These are phyloP conservation scores for Xiphophorus maculatus DNA, from an alignment of 2,113 vertebrate species.

Conservation along the genomic window DNA sequence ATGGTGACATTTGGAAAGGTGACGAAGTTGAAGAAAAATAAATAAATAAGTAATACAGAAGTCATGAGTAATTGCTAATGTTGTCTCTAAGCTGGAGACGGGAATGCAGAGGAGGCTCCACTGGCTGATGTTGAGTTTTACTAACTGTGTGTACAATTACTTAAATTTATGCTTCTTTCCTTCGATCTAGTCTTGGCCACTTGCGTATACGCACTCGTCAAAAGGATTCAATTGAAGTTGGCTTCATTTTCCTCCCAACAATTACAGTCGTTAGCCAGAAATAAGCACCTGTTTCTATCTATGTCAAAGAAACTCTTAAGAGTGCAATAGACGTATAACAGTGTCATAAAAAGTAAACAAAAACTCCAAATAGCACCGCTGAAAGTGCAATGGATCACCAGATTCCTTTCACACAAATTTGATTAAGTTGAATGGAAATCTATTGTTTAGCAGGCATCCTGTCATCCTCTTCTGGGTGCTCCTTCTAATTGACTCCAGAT, in stretches of 20 bases:
- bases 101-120: too few relatives aligned
- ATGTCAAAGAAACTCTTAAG: neutral
- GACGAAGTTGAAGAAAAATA: neutral
- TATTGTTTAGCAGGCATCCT: neutral
- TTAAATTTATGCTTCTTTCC: neutral
- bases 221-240: conserved; percentile 24
- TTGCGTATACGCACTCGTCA: conserved; percentile 10
- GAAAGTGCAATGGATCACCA: neutral
- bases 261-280: conserved; percentile 34
- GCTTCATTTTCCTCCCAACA: conserved; percentile 17
- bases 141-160: too few relatives aligned
- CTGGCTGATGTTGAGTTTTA: too few relatives aligned
- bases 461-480: neutral
- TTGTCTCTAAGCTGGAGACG: too few relatives aligned
- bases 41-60: neutral
- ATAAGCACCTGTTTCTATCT: neutral
- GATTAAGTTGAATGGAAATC: too few relatives aligned
- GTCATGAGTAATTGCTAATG: too few relatives aligned
- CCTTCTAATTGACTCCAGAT: conserved; percentile 43
- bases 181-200: neutral
- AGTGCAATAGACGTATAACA: neutral
- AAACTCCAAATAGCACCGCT: neutral
- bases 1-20: neutral
- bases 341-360: neutral
- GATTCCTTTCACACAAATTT: neutral